Evolutionary conservation across 2,888 invertebrate genomes (phyloP).

Genomic region (Dinocampus coccinellae): DNA sequence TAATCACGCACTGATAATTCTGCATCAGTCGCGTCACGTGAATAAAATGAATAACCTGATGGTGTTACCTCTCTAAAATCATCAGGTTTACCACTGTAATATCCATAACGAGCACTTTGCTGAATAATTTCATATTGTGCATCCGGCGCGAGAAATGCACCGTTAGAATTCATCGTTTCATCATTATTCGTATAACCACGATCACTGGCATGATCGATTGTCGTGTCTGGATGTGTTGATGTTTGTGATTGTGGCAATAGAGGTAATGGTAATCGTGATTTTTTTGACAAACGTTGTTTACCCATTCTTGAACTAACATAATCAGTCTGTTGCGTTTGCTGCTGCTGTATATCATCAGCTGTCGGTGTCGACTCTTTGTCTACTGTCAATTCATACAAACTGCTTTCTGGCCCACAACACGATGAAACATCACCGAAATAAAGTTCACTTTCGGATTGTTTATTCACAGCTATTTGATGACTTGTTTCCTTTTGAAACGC

Average conservation of each 20-base stretch:
- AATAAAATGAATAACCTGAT: conserved; percentile 21
- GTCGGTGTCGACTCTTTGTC: conserved; percentile 65
- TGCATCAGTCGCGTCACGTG: conserved; percentile 11
- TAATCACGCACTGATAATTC: conserved; percentile 18
- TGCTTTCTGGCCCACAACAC: conserved; percentile 78
- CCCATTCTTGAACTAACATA: conserved; percentile 16
- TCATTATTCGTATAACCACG: conserved; percentile 51
- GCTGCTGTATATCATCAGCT: conserved; percentile 7
- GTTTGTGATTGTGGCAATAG: conserved; percentile 71
- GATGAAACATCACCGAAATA: conserved; percentile 90
- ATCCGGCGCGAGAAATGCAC: conserved; percentile 73
- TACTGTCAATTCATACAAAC: conserved; percentile 73
- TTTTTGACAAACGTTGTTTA: conserved; percentile 72
- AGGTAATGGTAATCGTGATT: conserved; percentile 72
- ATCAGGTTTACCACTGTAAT: conserved; percentile 58
- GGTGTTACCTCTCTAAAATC: conserved; percentile 42
- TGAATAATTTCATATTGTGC: conserved; percentile 75
- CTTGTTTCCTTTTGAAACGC: conserved; percentile 79
- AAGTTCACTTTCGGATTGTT: conserved; percentile 83
- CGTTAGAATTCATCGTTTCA: conserved; percentile 57
- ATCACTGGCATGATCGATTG: conserved; percentile 67
- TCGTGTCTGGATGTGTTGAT: conserved; percentile 47
- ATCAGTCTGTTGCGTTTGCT: conserved; percentile 62
- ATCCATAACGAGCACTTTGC: conserved; percentile 67
- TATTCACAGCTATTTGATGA: conserved; percentile 67